Evolutionary conservation across 1,140 invertebrate genomes (phyloP), one percentile per base, ranked within the genome.

Genomic region (Elysia chlorotica): DNA sequence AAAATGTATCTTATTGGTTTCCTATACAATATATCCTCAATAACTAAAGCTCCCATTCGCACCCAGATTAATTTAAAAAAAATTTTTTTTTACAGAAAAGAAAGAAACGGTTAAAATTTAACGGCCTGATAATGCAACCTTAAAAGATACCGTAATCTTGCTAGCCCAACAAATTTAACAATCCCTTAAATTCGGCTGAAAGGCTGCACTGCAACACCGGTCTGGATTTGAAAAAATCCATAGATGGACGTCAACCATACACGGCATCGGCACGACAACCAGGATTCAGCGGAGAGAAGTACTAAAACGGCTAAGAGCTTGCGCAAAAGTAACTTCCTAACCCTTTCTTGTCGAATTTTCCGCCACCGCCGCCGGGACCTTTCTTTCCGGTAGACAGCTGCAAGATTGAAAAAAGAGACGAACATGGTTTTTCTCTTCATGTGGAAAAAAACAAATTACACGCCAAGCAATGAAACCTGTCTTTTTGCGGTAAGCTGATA

Each of bases 371-470:
- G 41, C 71, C 71, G 38, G 25, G 53, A 38, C 61, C 53, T 56
- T 67, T 67, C 71, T 73, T 73, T 67, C 71, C 71, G 63, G 71
- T 73, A 31, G 71, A 73, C 67, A 65, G 71, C 71, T 73, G 56
- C 35, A 73, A 73, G 59, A 71, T 71, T 71, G 63, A 71, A 71
- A 71, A 71, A 63, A 63, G 63, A 36, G 25, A 71, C n/a, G n/a
- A n/a, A n/a, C n/a, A n/a, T n/a, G n/a, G n/a, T n/a, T n/a, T n/a
- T n/a, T n/a, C n/a, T n/a, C n/a, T n/a, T n/a, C n/a, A n/a, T n/a
- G n/a, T n/a, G n/a, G n/a, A n/a, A n/a, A 65, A 41, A 65, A 4
- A 68, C 28, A 69, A 1, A 56, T n/a, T 19, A 23, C 57, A 61
- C 54, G 53, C 54, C 54, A 10, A 31, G 41, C 67, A 69, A 69